Base-by-base conservation (phyloP, 2,888 invertebrate genomes). In the Cantharis rufa region DNA sequence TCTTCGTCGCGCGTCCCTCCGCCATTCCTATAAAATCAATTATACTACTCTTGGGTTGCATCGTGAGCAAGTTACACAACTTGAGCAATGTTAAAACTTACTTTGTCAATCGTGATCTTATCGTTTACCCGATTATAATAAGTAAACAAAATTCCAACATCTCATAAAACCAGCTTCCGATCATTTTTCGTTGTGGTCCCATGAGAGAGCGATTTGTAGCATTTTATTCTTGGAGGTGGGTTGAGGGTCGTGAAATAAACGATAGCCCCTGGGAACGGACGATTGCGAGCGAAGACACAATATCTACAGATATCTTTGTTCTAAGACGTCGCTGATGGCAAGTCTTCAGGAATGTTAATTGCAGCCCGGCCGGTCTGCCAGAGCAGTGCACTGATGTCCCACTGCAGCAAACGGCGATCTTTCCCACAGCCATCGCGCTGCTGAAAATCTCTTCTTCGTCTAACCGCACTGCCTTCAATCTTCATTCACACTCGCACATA, bases 281-380 rank as follows among this genome's bases (percentile, higher is more conserved):
- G 81, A 79, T 79, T 78, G 79, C 78, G 76, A 80, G 78, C 79
- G 80, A 81, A 81, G 81, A 82, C 81, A 82, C 81, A 82, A 82
- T 82, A 82, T 82, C 81, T 78, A 82, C 80, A 84, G 86, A 86
- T 86, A 86, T 86, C 86, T 86, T 87, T 87, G 86, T 87, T 87
- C 86, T 86, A 86, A 85, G 85, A 85, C 86, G 84, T 84, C 84
- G 84, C 85, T 86, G 86, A 86, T 86, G 86, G 87, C 86, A 86
- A 86, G 84, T 86, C 85, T 86, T 82, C 79, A 85, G 86, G 87
- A 87, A 87, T 87, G 86, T 87, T 87, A 87, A 87, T 87, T 87
- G 86, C 86, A 82, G 84, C 82, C 84, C 83, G 84, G 83, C 83
- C 83, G 83, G 84, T 84, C 85, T 84, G 84, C 81, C 83, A 84